Percentiles rank a stretch among this genome's conserved stretches.
Evolutionary conservation across 2,113 vertebrate genomes (phyloP).

Genomic region (Zosterops borbonicus): DNA sequence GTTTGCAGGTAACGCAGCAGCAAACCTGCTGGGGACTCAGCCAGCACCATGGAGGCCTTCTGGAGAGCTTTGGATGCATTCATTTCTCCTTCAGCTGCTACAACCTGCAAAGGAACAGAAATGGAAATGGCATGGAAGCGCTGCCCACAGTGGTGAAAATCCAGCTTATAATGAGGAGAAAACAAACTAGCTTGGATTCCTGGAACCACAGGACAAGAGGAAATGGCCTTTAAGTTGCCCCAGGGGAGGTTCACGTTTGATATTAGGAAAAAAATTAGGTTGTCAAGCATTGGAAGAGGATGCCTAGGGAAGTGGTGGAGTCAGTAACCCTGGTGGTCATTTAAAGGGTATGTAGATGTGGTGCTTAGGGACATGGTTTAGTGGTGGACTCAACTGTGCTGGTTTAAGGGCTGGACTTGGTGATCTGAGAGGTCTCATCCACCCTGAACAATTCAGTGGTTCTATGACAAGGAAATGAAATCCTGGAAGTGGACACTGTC

Average conservation of each 20-base stretch:
- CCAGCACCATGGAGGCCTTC: constrained; percentile 81
- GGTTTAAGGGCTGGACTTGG: background rate
- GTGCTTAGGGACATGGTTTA: background rate
- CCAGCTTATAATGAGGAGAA: background rate
- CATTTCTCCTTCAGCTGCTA: constrained; percentile 78
- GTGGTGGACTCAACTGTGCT: rapidly evolving
- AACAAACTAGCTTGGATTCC: background rate
- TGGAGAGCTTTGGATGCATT: constrained; percentile 86
- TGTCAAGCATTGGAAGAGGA: background rate
- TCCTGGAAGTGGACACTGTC: background rate
- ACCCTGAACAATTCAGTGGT: background rate
- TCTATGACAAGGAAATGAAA: background rate
- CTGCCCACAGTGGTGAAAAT: background rate
- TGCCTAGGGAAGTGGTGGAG: background rate
- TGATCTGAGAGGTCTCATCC: background rate
- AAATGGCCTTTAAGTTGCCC: background rate
- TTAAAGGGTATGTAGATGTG: background rate
- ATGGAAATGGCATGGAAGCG: rapidly evolving
- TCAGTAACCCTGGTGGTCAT: background rate
- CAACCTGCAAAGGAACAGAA: constrained; percentile 38
- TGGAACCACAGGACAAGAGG: background rate
- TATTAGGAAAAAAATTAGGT: background rate
- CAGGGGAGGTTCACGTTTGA: no score
- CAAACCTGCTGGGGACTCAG: constrained; percentile 78
- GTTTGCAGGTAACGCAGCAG: constrained; percentile 88